Base-by-base conservation (phyloP, 2,113 vertebrate species). In the Tragelaphus scriptus region DNA sequence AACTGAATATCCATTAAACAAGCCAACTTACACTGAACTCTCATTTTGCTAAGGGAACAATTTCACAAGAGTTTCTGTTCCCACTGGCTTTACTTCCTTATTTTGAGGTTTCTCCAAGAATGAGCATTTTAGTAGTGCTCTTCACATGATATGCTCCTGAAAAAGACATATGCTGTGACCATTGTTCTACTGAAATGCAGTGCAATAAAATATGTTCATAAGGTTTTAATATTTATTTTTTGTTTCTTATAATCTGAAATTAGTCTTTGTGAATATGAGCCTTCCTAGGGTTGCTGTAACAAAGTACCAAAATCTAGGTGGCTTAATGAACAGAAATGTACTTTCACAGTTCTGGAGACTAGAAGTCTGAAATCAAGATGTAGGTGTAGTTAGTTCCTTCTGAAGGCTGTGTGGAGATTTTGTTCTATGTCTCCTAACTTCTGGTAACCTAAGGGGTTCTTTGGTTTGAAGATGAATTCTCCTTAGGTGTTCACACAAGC, bases 1-100 rank as follows among this genome's bases (percentile, higher is more conserved):
- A 91, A 97, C 53, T 96, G 51, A 96, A 84, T 84, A 97, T 85
- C 53, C 75, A 84, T 94, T 97, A 98, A 97, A 97, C 97, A 98
- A 98, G 85, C 10, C 51, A 94, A 88, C 17, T 96, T 89, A 95
- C 58, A 79, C 0, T 95, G 79, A 94, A 94, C 97, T 94, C 51
- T 25, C 47, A 49, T 90, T 97, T 96, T 97, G 53, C 25, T 80
- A 95, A 96, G 55, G 94, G n/a, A 95, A 40, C 1, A 0, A 23
- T 97, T 97, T 92, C 32, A 26, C 32, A 88, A 56, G 90, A 53
- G 17, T 82, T 87, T 95, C 97, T 96, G 23, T 77, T 91, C 26
- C 8, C 5, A 61, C 77, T 86, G 51, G 77, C 95, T 97, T 97
- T 81, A 56, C 80, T 95, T 6, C 49, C 32, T 85, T 96, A 51